Evolutionary conservation across 2,888 invertebrate genomes (phyloP).

Genomic region (Laothoe populi): DNA sequence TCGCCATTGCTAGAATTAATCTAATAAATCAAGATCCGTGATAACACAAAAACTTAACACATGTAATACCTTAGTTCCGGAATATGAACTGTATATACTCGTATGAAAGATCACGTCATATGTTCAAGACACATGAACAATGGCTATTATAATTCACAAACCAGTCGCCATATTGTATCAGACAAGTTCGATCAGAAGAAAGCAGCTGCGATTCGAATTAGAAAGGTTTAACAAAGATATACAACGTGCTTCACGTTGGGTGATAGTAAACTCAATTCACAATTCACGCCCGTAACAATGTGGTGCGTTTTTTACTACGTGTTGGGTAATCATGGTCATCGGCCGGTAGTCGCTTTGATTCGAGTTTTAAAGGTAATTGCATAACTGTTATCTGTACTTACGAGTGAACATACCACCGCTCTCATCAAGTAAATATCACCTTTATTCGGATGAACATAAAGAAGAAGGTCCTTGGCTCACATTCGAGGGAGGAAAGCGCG

Average conservation of each 20-base stretch:
- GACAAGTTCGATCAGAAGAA: conserved; percentile 33
- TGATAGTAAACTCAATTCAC: conserved; percentile 25
- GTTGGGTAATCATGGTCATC: conserved; percentile 55
- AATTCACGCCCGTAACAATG: conserved; percentile 24
- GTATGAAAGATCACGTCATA: background rate
- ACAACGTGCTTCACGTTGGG: conserved; percentile 34
- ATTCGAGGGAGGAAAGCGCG: conserved; percentile 25
- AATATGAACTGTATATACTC: background rate
- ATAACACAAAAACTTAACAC: background rate
- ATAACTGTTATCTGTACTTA: conserved; percentile 44
- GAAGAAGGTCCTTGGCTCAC: conserved; percentile 8
- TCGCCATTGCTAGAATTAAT: background rate
- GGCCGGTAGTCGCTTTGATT: conserved; percentile 46
- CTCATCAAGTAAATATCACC: conserved; percentile 17
- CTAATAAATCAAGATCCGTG: background rate
- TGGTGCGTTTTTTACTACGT: conserved; percentile 32
- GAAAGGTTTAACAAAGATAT: conserved; percentile 48
- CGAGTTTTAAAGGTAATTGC: conserved; percentile 39
- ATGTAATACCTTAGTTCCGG: background rate
- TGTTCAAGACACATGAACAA: conserved; percentile 10
- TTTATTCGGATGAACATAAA: conserved; percentile 1
- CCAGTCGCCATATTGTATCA: conserved; percentile 22
- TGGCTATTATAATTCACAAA: conserved; percentile 5
- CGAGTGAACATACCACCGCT: conserved; percentile 16
- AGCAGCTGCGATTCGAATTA: conserved; percentile 54